Evolutionary conservation across 2,113 vertebrate species (phyloP), one percentile per base, ranked within the genome.

Genomic region (Zapus hudsonius): DNA sequence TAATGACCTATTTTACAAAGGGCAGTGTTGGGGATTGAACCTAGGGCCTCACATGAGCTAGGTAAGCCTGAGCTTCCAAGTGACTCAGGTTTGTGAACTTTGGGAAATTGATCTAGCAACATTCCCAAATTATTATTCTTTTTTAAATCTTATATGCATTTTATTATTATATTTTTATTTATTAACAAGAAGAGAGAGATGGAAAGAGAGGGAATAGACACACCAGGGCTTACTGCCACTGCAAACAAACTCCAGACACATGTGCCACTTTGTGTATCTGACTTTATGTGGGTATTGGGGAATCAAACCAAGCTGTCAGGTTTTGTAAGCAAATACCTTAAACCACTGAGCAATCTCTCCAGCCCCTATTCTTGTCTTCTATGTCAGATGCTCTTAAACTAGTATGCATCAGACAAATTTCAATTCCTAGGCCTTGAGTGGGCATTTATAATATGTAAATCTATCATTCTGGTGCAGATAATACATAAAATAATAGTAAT

Each of bases 391-490:
- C 82, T 92, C n/a, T 74, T 89, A 86, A 86, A 78, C 80, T 67
- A 70, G 15, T 16, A 0, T 40, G 22, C 20, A 40, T 80, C 80
- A 83, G 36, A 64, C 66, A 87, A 88, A 76, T 44, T 81, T 81
- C 52, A 85, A 44, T 88, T 92, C 38, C 47, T 82, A 20, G 61
- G 38, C 63, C 91, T 84, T 29, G 75, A 85, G 80, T 72, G 29
- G 88, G 25, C 38, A 69, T 89, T 91, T 89, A 52, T 61, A 76
- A 57, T 85, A 73, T 61, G 29, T 29, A 91, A 12, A 61, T 44
- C 36, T 90, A 17, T 67, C 82, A 78, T 88, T 94, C 63, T 90
- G 79, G 72, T 90, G n/a, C 66, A 57, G 27, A 17, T 84, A n/a
- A 27, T 64, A 27, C 66, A 87, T 84, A 81, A 90, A 81, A 36